Evolutionary conservation across 2,797 vertebrate genomes (phyloP), one percentile per base, ranked within the genome.

Genomic region (Philypnodon macrostomus): DNA sequence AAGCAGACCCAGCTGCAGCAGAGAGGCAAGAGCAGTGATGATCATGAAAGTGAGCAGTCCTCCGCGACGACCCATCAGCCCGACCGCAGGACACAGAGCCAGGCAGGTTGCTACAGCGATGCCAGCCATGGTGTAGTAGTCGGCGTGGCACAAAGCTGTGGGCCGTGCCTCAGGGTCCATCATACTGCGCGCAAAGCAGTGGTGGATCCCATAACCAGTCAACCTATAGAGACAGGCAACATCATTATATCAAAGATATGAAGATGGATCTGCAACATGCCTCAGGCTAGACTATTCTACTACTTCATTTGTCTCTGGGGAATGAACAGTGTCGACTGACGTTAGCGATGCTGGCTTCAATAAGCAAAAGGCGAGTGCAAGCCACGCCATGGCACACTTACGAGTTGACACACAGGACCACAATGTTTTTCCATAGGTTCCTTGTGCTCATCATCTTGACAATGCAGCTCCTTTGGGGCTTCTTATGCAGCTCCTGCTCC

Each of bases 381-480:
- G n/a, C n/a, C n/a, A n/a, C n/a, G n/a, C n/a, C 47, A 54, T 40
- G 8, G 4, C n/a, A 51, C 62, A 96, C 96, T 96, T 90, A 98
- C 96, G 96, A 98, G 87, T 97, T 98, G 66, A 97, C 93, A 71
- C 95, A 98, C 48, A 98, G 81, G 17, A 98, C 95, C 37, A 98
- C 92, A 0, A 96, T 97, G 88, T 97, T 97, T 74, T 97, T 98
- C 96, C 96, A 98, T 76, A 98, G 88, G 86, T 98, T 98, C 67
- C 96, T 91, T 27, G 95, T 97, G 66, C 92, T 92, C 79, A 94
- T 93, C 85, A 98, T 92, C 87, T 96, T 95, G 48, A 96, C 88
- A 19, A 98, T 92, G 83, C 95, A 98, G 61, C 91, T 93, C 81
- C 93, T 93, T 86, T 93, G 91, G 1, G 95, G 93, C 45, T 90